phyloP scores from a whole-genome alignment of 2,888 invertebrate species.

The Neria commutata region DNA sequence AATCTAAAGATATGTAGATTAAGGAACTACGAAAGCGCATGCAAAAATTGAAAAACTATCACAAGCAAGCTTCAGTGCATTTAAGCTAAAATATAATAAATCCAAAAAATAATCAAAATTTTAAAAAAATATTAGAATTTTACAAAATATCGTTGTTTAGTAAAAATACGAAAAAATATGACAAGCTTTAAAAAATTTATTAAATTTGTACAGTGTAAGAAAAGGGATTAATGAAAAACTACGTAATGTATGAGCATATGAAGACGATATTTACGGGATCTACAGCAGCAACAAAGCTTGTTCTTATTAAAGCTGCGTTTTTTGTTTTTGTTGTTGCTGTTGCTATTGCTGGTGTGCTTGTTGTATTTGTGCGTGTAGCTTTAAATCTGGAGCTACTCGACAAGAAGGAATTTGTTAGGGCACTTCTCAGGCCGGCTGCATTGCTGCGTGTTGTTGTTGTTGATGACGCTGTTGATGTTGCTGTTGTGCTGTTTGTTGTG shows the following conservation, averaged over 20 bases:
- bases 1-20: no score
- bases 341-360: constrained; percentile 23
- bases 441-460: not conserved
- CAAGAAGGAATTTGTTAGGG: not conserved
- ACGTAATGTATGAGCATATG: not conserved
- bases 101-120: no score
- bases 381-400: no score
- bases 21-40: no score
- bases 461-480: not conserved
- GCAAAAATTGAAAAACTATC: no score
- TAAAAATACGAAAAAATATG: constrained; percentile 1
- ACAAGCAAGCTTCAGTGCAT: no score
- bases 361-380: constrained; percentile 13
- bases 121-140: no score
- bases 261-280: constrained; percentile 42
- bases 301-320: constrained; percentile 15
- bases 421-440: not conserved
- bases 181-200: constrained; percentile 5
- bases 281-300: constrained; percentile 32
- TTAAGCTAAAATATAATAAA: no score
- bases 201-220: not conserved
- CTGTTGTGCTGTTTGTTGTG: not conserved
- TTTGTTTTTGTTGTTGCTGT: constrained; percentile 27
- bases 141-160: no score
- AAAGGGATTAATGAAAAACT: not conserved